phyloP scores from a whole-genome alignment of 2,888 invertebrate genomes.

The Chaitophorus viminalis region DNA sequence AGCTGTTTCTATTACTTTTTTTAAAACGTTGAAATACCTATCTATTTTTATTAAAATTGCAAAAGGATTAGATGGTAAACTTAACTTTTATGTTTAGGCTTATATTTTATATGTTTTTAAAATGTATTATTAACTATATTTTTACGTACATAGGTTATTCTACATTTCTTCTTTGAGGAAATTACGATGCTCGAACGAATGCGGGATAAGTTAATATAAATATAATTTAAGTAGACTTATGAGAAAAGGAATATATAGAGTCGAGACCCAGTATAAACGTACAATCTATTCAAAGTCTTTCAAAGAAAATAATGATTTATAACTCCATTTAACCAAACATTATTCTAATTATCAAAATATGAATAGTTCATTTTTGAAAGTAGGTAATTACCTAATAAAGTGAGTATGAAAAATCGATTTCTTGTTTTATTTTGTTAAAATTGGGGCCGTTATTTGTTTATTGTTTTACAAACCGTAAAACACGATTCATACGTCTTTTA shows the following conservation, averaged over 20 bases:
- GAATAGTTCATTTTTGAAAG: no score
- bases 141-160: background rate
- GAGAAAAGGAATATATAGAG: slow-evolving; percentile 69
- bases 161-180: slow-evolving; percentile 64
- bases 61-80: background rate
- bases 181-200: slow-evolving; percentile 68
- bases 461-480: no score
- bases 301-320: slow-evolving; percentile 26
- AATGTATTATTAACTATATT: slow-evolving; percentile 15
- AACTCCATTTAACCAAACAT: background rate
- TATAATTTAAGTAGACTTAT: slow-evolving; percentile 77
- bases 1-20: no score
- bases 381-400: no score
- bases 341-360: background rate
- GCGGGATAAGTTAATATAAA: slow-evolving; percentile 79
- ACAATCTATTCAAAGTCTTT: slow-evolving; percentile 49
- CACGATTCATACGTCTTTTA: no score
- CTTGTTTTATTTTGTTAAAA: no score
- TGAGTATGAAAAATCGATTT: no score
- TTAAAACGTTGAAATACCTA: no score
- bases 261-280: slow-evolving; percentile 67
- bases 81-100: no score
- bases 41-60: background rate
- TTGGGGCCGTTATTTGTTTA: no score
- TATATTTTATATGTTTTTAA: no score